Conservation (phyloP, 2,797 vertebrate genomes). For the Geotrypetes seraphini region DNA sequence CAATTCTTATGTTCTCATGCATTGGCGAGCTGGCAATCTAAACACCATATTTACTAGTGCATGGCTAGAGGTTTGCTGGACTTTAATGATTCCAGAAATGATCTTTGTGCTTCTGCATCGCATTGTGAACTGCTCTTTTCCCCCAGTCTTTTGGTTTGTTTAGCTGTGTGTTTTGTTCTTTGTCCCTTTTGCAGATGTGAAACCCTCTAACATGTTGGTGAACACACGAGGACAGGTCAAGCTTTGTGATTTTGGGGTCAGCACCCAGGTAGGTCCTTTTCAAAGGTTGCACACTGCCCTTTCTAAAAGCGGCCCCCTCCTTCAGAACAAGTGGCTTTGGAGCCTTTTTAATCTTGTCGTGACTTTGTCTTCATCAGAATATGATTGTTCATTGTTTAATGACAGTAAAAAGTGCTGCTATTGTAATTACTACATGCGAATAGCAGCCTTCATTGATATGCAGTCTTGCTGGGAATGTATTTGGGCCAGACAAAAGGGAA, state of each 20-base stretch:
- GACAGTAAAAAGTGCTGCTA: slow-evolving; percentile 85
- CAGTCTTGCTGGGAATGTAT: slow-evolving; percentile 70
- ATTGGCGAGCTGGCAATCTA: too few relatives aligned
- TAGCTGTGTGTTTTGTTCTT: too few relatives aligned
- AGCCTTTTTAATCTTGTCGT: slow-evolving; percentile 51
- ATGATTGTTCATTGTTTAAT: slow-evolving; percentile 82
- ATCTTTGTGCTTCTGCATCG: too few relatives aligned
- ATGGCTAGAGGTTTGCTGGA: too few relatives aligned
- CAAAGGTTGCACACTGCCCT: not conserved
- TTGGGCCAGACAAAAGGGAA: slow-evolving; percentile 84
- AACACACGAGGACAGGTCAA: slow-evolving; percentile 95
- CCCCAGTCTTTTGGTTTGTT: too few relatives aligned
- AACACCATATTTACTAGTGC: too few relatives aligned
- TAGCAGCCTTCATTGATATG: slow-evolving; percentile 90
- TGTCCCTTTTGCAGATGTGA: slow-evolving; percentile 72
- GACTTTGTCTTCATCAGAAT: slow-evolving; percentile 56
- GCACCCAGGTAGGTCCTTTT: slow-evolving; percentile 78
- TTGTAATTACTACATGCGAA: slow-evolving; percentile 98
- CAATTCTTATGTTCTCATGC: too few relatives aligned
- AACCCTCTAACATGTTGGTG: slow-evolving; percentile 95
- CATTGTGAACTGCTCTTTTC: too few relatives aligned
- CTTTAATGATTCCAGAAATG: too few relatives aligned
- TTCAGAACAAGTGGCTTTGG: too few relatives aligned
- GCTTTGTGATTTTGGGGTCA: slow-evolving; percentile 96
- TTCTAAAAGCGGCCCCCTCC: too few relatives aligned